These are phyloP conservation scores for Choloepus hoffmanni DNA, from an alignment of 2,113 vertebrate species.

Conservation along the genomic window DNA sequence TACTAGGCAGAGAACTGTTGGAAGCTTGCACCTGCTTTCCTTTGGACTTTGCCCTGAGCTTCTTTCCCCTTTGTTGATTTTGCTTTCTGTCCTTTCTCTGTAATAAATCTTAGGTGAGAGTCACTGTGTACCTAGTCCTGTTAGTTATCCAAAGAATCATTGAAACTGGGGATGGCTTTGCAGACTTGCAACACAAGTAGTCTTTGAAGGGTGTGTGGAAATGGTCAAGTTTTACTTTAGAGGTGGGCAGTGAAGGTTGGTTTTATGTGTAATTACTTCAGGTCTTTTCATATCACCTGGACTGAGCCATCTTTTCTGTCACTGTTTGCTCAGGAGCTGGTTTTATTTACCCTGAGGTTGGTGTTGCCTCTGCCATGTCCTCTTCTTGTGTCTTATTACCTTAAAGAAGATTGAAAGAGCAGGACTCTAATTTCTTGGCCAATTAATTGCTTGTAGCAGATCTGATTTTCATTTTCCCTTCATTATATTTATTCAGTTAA, in stretches of 20 bases:
- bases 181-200: not conserved
- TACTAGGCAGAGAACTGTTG: too few relatives aligned
- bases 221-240: not conserved
- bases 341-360: too few relatives aligned
- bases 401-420: too few relatives aligned
- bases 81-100: not conserved
- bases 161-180: not conserved
- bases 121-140: not conserved
- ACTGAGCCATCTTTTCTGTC: not conserved
- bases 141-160: not conserved
- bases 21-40: not conserved
- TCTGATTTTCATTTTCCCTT: too few relatives aligned
- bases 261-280: conserved; percentile 12
- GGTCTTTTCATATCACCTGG: not conserved
- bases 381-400: too few relatives aligned
- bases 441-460: too few relatives aligned
- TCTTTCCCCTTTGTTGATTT: not conserved
- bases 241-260: not conserved
- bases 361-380: too few relatives aligned
- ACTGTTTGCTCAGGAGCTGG: too few relatives aligned
- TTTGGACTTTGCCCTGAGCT: not conserved
- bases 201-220: not conserved
- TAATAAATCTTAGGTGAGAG: not conserved
- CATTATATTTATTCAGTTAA: not conserved
- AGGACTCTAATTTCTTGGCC: too few relatives aligned